Conservation (phyloP, 2,797 vertebrate species). For the Enteromius viviparus region DNA sequence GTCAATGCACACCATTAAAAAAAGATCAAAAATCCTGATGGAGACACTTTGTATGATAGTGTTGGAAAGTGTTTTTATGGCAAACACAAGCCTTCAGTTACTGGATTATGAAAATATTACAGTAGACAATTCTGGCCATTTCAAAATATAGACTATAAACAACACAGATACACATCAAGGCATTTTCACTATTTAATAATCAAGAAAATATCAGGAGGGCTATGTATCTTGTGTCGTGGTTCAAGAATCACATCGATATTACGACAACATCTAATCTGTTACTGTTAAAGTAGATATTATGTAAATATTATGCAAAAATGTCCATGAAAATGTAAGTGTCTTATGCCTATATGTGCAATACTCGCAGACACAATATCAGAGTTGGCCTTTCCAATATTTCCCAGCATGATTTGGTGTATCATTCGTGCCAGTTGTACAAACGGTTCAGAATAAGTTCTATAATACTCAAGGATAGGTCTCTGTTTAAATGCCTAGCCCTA, state of each 20-base stretch:
- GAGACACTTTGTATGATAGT: neutral
- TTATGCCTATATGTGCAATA: neutral
- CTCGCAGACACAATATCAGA: neutral
- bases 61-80: neutral
- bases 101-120: neutral
- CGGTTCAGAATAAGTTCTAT: neutral
- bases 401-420: neutral
- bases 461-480: constrained; percentile 4
- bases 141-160: constrained; percentile 22
- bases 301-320: neutral
- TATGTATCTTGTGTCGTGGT: neutral
- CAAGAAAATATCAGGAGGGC: neutral
- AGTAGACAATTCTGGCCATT: neutral
- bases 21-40: neutral
- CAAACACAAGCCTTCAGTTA: neutral
- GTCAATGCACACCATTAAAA: constrained; percentile 2
- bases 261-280: neutral
- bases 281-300: neutral
- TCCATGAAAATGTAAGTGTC: neutral
- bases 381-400: neutral
- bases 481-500: constrained; percentile 4
- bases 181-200: constrained; percentile 1
- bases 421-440: neutral
- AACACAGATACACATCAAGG: constrained; percentile 14
- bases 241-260: neutral